Conservation (phyloP, 2,113 vertebrate genomes). For the Epinephelus lanceolatus region DNA sequence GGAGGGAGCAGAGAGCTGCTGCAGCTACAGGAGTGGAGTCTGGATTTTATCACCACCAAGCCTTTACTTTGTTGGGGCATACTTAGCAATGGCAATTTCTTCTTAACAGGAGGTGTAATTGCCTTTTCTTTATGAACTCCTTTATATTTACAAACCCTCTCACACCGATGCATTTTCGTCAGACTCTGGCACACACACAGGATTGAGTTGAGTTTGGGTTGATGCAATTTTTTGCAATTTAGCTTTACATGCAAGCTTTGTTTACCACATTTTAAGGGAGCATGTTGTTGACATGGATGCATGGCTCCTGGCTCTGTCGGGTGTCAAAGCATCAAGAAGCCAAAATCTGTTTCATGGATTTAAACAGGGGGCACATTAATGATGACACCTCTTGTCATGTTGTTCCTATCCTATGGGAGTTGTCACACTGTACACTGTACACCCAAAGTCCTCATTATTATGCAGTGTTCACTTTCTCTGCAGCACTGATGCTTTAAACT, state of each 20-base stretch:
- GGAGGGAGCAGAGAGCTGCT: constrained; percentile 42
- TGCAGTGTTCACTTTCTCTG: constrained; percentile 13
- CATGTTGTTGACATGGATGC: constrained; percentile 1
- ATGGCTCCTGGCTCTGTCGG: background rate
- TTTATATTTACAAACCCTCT: constrained; percentile 8
- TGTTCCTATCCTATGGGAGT: background rate
- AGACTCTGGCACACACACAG: background rate
- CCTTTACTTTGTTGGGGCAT: constrained; percentile 62
- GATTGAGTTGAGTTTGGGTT: background rate
- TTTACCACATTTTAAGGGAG: background rate
- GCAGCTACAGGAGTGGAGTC: constrained; percentile 44
- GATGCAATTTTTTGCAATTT: background rate
- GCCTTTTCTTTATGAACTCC: constrained; percentile 42
- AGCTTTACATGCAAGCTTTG: background rate
- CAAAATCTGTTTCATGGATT: background rate
- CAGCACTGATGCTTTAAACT: constrained; percentile 2
- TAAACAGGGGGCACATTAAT: background rate
- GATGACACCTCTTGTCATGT: constrained; percentile 5
- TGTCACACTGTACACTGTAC: background rate
- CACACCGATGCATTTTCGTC: background rate
- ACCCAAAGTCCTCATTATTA: background rate
- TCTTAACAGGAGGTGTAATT: constrained; percentile 48
- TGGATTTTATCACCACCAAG: constrained; percentile 50
- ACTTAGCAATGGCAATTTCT: constrained; percentile 59
- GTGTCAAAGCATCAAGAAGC: background rate